Base-by-base conservation (phyloP, 1,140 invertebrate genomes). In the Nymphalis io region DNA sequence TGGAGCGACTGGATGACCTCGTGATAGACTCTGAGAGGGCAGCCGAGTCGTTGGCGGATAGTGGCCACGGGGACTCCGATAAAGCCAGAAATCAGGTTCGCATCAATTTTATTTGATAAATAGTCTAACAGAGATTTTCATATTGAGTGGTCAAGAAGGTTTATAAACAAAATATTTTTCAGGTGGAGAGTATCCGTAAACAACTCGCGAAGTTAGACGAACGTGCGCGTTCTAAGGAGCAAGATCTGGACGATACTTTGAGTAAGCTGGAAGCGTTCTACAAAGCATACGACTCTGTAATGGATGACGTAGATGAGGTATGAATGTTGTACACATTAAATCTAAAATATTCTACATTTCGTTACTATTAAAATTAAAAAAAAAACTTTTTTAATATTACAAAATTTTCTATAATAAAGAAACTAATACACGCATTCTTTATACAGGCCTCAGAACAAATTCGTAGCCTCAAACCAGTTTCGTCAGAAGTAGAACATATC, bases 401-500 rank as follows among this genome's bases (percentile, higher is more conserved):
- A 55, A 27, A 33, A 33, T 8, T 33, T n/a, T n/a, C n/a, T n/a
- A n/a, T n/a, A n/a, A 3, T 8, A 1, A 33, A 8, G 6, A 33
- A 33, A 33, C 27, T 33, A 42, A 42, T 3, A 42, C 18, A 8
- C 20, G 18, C 38, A 27, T 48, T 18, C 3, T 38, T 18, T 8
- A 42, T 33, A 69, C 70, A 92, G 91, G 91, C 89, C 3, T 83
- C 93, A 40, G 95, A 96, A 64, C 94, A 97, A 81, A 93, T 97
- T n/a, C 93, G 94, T 18, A 94, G 94, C 72, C 94, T 98, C 71
- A 97, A 97, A 83, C 95, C 97, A 0, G 95, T 99, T 2, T 97
- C 96, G 33, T 97, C 97, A 0, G 98, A 99, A 83, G 95, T 98
- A 6, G 97, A 98, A 46, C 95, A 95, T 21, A 98, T 99, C 74